Evolutionary conservation across 2,888 invertebrate genomes (phyloP).

Genomic region (Piscicola geometra): DNA sequence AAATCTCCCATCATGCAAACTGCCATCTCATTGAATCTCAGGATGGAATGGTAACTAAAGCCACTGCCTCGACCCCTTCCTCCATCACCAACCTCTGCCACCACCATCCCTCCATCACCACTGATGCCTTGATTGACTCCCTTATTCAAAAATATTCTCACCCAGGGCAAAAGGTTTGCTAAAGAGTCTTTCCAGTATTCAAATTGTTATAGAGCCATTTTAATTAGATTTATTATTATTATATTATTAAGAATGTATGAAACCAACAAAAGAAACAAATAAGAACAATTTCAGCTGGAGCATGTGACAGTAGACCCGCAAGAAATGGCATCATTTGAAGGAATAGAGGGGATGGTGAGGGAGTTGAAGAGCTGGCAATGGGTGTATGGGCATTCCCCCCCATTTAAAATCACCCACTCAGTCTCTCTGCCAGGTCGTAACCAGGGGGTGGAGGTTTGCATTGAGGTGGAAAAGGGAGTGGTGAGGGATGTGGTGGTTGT

Average conservation of each 20-base stretch:
- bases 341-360: constrained; percentile 32
- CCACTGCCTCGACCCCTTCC: constrained; percentile 77
- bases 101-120: constrained; percentile 67
- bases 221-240: neutral
- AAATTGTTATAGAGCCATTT: neutral
- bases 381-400: constrained; percentile 42
- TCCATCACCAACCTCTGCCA: constrained; percentile 76
- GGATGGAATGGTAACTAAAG: constrained; percentile 76
- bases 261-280: neutral
- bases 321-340: constrained; percentile 35
- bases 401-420: constrained; percentile 34
- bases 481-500: constrained; percentile 1
- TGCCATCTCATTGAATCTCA: constrained; percentile 56
- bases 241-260: neutral
- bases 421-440: neutral
- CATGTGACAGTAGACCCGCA: constrained; percentile 38
- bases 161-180: neutral
- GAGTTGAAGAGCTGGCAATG: constrained; percentile 42
- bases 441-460: neutral
- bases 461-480: constrained; percentile 32
- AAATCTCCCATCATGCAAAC: too few relatives aligned
- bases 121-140: constrained; percentile 48
- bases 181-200: neutral
- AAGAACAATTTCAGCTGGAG: constrained; percentile 11
- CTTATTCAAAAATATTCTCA: constrained; percentile 26